Evolutionary conservation across 2,113 vertebrate species (phyloP).

Genomic region (Enhydra lutris): DNA sequence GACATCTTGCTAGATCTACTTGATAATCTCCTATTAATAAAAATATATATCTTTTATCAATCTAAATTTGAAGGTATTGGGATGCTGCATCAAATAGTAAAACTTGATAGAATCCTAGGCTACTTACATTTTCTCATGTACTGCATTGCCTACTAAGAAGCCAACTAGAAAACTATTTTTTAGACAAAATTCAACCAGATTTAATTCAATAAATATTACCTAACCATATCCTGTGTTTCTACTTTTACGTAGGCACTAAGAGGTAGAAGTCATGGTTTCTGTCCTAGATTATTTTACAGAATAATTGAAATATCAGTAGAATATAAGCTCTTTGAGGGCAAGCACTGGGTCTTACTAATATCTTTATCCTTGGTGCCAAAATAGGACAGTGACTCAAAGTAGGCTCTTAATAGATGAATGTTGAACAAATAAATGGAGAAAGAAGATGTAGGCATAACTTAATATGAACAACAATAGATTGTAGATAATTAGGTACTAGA

Average conservation of each 20-base stretch:
- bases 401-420: neutral
- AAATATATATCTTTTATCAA: neutral
- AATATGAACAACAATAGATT: neutral
- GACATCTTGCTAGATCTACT: neutral
- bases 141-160: neutral
- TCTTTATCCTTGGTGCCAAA: neutral
- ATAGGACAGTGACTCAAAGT: neutral
- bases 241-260: neutral
- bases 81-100: neutral
- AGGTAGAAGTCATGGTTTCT: neutral
- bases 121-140: neutral
- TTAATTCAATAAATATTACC: neutral
- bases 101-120: neutral
- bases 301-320: neutral
- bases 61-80: neutral
- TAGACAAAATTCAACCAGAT: constrained; percentile 10
- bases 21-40: neutral
- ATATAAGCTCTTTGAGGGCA: neutral
- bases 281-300: neutral
- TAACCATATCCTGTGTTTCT: neutral
- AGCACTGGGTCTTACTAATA: neutral
- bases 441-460: neutral
- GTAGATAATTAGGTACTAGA: neutral
- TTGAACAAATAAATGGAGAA: neutral
- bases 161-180: neutral